Percentiles rank a stretch among this genome's conserved stretches.
phyloP scores from a whole-genome alignment of 2,113 vertebrate species.

The Pteropus alecto region DNA sequence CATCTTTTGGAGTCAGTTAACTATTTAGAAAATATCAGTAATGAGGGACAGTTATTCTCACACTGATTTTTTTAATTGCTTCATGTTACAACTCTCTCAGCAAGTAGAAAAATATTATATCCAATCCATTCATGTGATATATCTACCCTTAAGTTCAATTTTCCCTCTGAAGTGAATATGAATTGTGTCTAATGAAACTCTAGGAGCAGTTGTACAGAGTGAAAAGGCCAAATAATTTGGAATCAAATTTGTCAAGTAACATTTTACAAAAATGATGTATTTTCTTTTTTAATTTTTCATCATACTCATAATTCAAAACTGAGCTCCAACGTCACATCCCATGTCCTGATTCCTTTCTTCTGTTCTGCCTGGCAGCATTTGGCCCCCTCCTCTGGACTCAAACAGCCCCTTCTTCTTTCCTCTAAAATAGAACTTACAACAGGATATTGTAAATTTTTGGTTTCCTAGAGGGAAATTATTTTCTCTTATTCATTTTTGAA shows the following conservation, averaged over 20 bases:
- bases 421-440: constrained; percentile 24
- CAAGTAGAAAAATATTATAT: background rate
- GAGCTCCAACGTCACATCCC: constrained; percentile 1
- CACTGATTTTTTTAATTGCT: background rate
- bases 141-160: constrained; percentile 11
- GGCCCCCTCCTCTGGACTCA: background rate
- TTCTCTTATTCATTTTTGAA: constrained; percentile 15
- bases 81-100: background rate
- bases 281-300: constrained; percentile 42
- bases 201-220: background rate
- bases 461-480: constrained; percentile 35
- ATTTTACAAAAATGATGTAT: constrained; percentile 44
- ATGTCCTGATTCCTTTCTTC: background rate
- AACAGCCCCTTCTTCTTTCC: background rate
- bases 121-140: background rate
- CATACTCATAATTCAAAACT: constrained; percentile 28
- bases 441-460: background rate
- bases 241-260: constrained; percentile 45
- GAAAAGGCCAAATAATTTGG: constrained; percentile 60
- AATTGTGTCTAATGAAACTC: constrained; percentile 39
- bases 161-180: constrained; percentile 11
- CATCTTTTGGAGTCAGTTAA: background rate
- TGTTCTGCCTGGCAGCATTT: background rate
- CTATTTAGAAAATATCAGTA: background rate
- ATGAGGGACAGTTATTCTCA: background rate